Percentiles rank a stretch among this genome's conserved stretches.
phyloP scores from a whole-genome alignment of 2,888 invertebrate genomes.

The Odontocolon sp. region DNA sequence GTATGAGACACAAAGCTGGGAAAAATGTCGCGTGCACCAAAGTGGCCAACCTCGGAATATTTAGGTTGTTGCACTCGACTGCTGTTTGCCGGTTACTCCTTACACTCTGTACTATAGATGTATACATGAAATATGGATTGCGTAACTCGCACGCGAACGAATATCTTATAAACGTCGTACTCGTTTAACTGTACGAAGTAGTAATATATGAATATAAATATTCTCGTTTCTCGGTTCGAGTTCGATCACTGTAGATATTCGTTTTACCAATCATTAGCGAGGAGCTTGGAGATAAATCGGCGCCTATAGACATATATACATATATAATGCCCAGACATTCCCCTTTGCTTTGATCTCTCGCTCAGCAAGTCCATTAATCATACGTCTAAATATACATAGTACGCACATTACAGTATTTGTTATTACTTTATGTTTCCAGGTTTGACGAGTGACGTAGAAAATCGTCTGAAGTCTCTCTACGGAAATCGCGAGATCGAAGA shows the following conservation, averaged over 20 bases:
- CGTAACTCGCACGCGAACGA: constrained; percentile 42
- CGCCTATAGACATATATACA: constrained; percentile 51
- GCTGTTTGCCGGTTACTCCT: no score
- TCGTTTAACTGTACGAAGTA: constrained; percentile 45
- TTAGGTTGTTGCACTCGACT: constrained; percentile 20
- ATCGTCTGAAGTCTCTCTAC: constrained; percentile 48
- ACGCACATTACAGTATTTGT: constrained; percentile 44
- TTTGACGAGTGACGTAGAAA: constrained; percentile 54
- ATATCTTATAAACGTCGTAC: constrained; percentile 49
- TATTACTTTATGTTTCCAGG: constrained; percentile 47
- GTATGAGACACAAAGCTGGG: constrained; percentile 5
- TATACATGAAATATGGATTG: background rate
- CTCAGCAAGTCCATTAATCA: constrained; percentile 52
- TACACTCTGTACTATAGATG: no score
- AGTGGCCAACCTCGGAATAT: constrained; percentile 22
- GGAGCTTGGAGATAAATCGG: constrained; percentile 49
- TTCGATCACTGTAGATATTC: background rate
- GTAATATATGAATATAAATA: constrained; percentile 47
- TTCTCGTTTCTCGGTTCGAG: constrained; percentile 32
- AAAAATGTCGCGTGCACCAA: constrained; percentile 25
- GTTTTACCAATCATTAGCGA: constrained; percentile 51
- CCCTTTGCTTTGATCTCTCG: constrained; percentile 14
- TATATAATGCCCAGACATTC: constrained; percentile 38
- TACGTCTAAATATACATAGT: constrained; percentile 38
- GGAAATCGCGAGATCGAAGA: constrained; percentile 62